Conservation (phyloP, 1,140 invertebrate genomes). For the Brachystomella parvula region DNA sequence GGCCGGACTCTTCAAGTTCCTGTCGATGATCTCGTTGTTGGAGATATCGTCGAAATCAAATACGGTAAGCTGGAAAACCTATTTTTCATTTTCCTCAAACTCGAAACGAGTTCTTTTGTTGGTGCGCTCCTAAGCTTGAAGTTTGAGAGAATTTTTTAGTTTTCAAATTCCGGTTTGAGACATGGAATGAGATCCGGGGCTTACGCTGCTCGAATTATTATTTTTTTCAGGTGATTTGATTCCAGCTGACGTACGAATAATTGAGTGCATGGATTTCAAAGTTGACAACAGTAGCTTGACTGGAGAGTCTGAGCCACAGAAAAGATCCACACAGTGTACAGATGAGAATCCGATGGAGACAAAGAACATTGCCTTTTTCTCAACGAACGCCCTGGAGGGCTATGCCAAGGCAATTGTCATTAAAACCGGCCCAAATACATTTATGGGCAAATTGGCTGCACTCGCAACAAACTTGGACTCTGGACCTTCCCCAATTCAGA, state of each 20-base stretch:
- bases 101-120: neutral
- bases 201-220: neutral
- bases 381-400: conserved; percentile 51
- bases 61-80: neutral
- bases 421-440: conserved; percentile 69
- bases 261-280: conserved; percentile 37
- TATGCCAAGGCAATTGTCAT: conserved; percentile 67
- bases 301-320: conserved; percentile 38
- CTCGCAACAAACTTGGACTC: conserved; percentile 64
- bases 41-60: conserved; percentile 65
- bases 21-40: conserved; percentile 62
- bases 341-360: conserved; percentile 35
- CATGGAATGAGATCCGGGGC: conserved; percentile 50
- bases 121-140: no score
- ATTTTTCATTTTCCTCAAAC: neutral
- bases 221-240: conserved; percentile 59
- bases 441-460: conserved; percentile 75
- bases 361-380: conserved; percentile 48
- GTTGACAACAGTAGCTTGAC: conserved; percentile 38
- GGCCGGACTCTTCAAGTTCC: conserved; percentile 53
- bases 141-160: no score
- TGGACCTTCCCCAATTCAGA: conserved; percentile 68
- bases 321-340: conserved; percentile 25
- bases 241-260: conserved; percentile 57
- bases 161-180: no score